Conservation (phyloP, 2,797 vertebrate species). For the Halcyon smyrnensis region DNA sequence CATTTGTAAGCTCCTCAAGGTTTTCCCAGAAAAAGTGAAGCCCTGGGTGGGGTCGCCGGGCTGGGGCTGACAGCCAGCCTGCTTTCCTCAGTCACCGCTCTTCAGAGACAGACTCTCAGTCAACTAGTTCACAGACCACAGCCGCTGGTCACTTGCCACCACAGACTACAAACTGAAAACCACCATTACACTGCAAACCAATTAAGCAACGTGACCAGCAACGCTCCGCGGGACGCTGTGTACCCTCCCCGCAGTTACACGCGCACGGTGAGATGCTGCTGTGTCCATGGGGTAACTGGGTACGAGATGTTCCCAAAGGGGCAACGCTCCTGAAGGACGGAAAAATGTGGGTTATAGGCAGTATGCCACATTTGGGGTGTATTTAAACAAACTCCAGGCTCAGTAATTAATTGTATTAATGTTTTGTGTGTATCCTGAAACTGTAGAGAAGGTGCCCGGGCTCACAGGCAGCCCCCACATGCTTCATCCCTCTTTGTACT, state of each 20-base stretch:
- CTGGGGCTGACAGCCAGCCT: neutral
- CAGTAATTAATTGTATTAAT: neutral
- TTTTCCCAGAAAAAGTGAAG: fast-evolving
- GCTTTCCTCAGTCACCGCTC: neutral
- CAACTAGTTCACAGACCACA: neutral
- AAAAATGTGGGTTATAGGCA: neutral
- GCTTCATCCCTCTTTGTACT: neutral
- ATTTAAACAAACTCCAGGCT: neutral
- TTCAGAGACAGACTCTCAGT: neutral
- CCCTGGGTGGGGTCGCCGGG: fast-evolving
- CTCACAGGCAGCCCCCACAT: neutral
- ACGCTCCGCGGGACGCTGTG: fast-evolving
- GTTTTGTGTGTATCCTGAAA: neutral
- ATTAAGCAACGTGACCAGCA: neutral
- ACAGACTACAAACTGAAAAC: neutral
- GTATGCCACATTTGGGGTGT: neutral
- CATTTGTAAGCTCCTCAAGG: neutral
- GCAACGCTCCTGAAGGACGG: fast-evolving
- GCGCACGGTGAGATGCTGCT: fast-evolving
- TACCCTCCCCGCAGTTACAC: fast-evolving
- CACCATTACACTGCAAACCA: neutral
- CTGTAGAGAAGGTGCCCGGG: neutral
- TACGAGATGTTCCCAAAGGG: neutral
- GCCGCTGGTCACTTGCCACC: neutral
- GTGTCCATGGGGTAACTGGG: too few relatives aligned